A percentile compares a stretch with the other conserved stretches of the same genome.
These are phyloP conservation scores for Nibea coibor DNA, from an alignment of 2,113 vertebrate species.

Conservation along the genomic window DNA sequence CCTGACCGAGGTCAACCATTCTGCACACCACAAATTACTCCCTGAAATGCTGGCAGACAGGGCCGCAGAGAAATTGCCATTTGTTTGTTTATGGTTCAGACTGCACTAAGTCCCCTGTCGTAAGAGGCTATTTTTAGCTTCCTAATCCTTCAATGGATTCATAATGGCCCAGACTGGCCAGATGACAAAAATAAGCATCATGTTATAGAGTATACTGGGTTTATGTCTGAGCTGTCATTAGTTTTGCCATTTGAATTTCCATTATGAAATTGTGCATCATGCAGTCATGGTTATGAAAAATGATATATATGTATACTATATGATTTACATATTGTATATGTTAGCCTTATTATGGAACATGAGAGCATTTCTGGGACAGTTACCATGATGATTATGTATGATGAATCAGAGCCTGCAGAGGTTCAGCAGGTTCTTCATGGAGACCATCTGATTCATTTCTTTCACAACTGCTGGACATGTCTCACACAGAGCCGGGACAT, in stretches of 20 bases:
- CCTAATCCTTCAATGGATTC: conserved; percentile 82
- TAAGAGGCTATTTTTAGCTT: conserved; percentile 74
- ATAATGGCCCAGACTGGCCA: conserved; percentile 72
- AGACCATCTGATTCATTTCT: not conserved
- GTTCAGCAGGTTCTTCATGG: conserved; percentile 1
- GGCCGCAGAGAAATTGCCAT: conserved; percentile 54
- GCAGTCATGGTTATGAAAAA: conserved; percentile 24
- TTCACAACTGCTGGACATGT: not conserved
- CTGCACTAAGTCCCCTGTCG: conserved; percentile 63
- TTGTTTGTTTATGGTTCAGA: conserved; percentile 79
- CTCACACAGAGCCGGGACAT: not conserved
- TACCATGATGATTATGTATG: conserved; percentile 2
- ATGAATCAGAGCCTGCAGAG: conserved; percentile 23
- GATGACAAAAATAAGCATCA: conserved; percentile 63
- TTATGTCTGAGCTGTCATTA: conserved; percentile 77
- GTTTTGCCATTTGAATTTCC: conserved; percentile 35
- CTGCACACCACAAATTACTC: conserved; percentile 75
- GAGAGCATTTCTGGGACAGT: conserved; percentile 9
- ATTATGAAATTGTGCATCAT: conserved; percentile 21
- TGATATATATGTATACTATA: conserved; percentile 38
- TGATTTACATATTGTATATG: not conserved
- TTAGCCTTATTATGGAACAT: conserved; percentile 38
- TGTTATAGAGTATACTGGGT: conserved; percentile 43
- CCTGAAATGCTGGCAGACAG: conserved; percentile 62
- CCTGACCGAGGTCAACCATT: conserved; percentile 75